A percentile compares a stretch with the other conserved stretches of the same genome.
Evolutionary conservation across 2,113 vertebrate genomes (phyloP).

Genomic region (Leiothrix lutea): DNA sequence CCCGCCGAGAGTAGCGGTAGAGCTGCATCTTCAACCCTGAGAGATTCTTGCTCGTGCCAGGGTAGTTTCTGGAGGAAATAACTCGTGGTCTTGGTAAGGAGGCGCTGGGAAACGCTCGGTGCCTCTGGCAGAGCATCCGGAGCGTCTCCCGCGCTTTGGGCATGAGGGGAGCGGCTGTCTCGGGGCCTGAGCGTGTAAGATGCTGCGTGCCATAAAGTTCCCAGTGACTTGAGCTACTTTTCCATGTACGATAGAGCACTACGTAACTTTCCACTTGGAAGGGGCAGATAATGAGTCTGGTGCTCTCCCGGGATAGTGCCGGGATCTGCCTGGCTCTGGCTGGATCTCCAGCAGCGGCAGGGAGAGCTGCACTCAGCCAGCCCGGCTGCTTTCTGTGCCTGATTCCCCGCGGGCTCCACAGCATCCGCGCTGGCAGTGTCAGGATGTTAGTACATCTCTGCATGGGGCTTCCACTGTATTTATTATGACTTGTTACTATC

Average conservation of each 20-base stretch:
- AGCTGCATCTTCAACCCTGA: not conserved
- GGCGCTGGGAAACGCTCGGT: not conserved
- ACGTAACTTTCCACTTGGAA: not conserved
- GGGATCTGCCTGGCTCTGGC: fast-evolving
- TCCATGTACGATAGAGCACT: not conserved
- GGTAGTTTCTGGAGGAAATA: not conserved
- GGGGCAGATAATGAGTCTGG: not conserved
- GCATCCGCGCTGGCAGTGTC: not conserved
- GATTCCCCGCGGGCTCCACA: not conserved
- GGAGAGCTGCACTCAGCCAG: not conserved
- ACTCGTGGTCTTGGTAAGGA: not conserved
- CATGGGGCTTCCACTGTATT: not conserved
- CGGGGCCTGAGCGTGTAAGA: not conserved
- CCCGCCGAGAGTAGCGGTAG: not conserved
- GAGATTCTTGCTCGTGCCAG: not conserved
- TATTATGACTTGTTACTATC: not conserved
- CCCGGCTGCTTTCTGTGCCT: not conserved
- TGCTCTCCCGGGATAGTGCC: not conserved
- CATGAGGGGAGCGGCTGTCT: not conserved
- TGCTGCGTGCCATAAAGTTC: not conserved
- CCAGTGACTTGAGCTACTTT: not conserved
- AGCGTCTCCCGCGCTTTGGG: fast-evolving
- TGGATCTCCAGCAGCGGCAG: not conserved
- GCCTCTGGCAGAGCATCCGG: not conserved
- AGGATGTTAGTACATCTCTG: not conserved